A percentile compares a stretch with the other conserved stretches of the same genome.
Evolutionary conservation across 2,888 invertebrate species (phyloP).

Genomic region (Calameuta pallipes): DNA sequence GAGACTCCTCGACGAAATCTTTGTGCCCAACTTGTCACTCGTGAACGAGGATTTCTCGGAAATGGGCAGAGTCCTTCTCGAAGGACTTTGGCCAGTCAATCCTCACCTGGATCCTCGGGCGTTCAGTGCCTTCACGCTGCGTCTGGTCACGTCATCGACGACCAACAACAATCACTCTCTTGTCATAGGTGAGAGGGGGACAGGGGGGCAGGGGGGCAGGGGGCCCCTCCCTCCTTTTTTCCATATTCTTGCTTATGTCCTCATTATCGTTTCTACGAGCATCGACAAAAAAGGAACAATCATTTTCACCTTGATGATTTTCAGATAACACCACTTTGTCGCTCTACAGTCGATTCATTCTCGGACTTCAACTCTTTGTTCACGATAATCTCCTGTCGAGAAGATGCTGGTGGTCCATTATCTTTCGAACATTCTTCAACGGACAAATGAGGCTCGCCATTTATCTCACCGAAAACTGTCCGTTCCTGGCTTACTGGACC

Average conservation of each 20-base stretch:
- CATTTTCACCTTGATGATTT: slow-evolving; percentile 23
- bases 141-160: slow-evolving; percentile 64
- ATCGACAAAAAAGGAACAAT: not conserved
- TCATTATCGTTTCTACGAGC: not conserved
- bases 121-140: slow-evolving; percentile 70
- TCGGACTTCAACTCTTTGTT: slow-evolving; percentile 59
- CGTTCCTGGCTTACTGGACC: slow-evolving; percentile 75
- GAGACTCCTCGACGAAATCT: slow-evolving; percentile 70
- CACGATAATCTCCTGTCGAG: slow-evolving; percentile 58
- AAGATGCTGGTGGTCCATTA: slow-evolving; percentile 53
- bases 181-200: not conserved
- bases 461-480: slow-evolving; percentile 75
- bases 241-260: not conserved
- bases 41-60: slow-evolving; percentile 74
- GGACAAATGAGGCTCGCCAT: slow-evolving; percentile 71
- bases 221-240: no score
- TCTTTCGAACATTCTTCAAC: slow-evolving; percentile 75
- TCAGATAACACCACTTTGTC: slow-evolving; percentile 48
- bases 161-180: slow-evolving; percentile 59
- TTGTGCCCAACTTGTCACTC: slow-evolving; percentile 72
- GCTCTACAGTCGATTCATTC: slow-evolving; percentile 56
- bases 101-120: slow-evolving; percentile 72
- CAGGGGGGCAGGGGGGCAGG: no score
- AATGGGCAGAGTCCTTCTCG: slow-evolving; percentile 74
- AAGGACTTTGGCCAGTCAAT: slow-evolving; percentile 78